Percentiles rank a stretch among this genome's conserved stretches.
These are phyloP conservation scores for Diarsia mendica DNA, from an alignment of 2,888 invertebrate genomes.

Conservation along the genomic window DNA sequence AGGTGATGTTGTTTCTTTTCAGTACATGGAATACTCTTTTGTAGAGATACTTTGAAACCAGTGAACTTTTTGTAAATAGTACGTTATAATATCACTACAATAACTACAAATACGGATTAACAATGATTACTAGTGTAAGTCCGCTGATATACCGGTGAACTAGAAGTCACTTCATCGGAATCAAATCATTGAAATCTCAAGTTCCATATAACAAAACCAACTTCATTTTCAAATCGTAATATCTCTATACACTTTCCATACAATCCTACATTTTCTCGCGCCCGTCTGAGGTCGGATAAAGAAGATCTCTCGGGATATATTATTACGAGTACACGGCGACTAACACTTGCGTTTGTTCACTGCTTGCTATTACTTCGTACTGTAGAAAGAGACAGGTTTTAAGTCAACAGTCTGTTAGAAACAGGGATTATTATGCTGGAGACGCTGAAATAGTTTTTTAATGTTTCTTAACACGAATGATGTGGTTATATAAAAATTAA, in stretches of 20 bases:
- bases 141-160: neutral
- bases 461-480: too few relatives aligned
- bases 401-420: constrained; percentile 29
- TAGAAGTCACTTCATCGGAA: neutral
- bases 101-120: neutral
- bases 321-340: constrained; percentile 31
- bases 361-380: constrained; percentile 32
- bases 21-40: neutral
- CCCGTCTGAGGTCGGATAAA: constrained; percentile 43
- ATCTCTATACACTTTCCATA: constrained; percentile 4
- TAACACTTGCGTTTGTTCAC: constrained; percentile 36
- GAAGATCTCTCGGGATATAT: constrained; percentile 57
- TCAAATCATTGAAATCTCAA: neutral
- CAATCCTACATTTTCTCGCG: neutral
- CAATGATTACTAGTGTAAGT: neutral
- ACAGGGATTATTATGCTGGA: constrained; percentile 2
- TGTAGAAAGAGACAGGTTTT: constrained; percentile 29
- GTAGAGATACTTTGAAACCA: neutral
- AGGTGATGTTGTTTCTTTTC: neutral
- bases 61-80: too few relatives aligned
- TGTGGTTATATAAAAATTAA: too few relatives aligned
- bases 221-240: constrained; percentile 13
- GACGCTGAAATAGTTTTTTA: neutral
- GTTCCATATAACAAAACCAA: neutral
- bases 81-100: too few relatives aligned